phyloP scores from a whole-genome alignment of 2,797 vertebrate species.

The Alosa sapidissima region DNA sequence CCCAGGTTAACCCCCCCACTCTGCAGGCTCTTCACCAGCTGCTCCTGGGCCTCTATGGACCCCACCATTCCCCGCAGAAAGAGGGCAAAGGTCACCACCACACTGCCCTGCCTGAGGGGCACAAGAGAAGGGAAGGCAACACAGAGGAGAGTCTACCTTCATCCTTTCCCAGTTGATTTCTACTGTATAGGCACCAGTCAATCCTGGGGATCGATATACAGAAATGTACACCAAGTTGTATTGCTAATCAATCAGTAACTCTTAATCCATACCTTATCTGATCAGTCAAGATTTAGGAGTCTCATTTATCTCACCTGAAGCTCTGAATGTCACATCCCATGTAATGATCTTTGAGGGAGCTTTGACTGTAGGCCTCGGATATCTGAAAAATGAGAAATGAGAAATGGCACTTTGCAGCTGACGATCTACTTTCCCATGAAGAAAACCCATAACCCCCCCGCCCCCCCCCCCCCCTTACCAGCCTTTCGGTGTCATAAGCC shows the following conservation, averaged over 20 bases:
- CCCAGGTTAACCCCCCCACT: conserved; percentile 5
- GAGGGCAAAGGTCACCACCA: conserved; percentile 67
- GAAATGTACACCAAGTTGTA: background rate
- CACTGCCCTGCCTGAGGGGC: conserved; percentile 66
- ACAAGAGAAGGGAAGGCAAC: background rate
- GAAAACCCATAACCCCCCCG: too few species aligned
- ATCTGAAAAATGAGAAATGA: conserved; percentile 60
- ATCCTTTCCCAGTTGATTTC: background rate
- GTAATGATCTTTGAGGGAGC: conserved; percentile 54
- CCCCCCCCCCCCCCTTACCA: conserved; percentile 59
- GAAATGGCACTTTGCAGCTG: background rate
- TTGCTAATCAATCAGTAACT: background rate
- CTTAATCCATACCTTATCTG: background rate
- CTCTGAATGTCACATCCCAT: conserved; percentile 57
- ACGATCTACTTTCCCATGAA: background rate
- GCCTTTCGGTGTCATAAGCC: conserved; percentile 67
- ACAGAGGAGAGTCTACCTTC: background rate
- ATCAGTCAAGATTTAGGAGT: background rate
- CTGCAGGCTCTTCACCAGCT: conserved; percentile 61
- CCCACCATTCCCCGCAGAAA: conserved; percentile 55
- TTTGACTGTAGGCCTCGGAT: conserved; percentile 50
- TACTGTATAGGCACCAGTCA: background rate
- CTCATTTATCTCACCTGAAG: conserved; percentile 66
- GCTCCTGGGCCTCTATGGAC: conserved; percentile 43
- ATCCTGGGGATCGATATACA: background rate